phyloP scores from a whole-genome alignment of 2,797 vertebrate species.

The Liasis olivaceus region DNA sequence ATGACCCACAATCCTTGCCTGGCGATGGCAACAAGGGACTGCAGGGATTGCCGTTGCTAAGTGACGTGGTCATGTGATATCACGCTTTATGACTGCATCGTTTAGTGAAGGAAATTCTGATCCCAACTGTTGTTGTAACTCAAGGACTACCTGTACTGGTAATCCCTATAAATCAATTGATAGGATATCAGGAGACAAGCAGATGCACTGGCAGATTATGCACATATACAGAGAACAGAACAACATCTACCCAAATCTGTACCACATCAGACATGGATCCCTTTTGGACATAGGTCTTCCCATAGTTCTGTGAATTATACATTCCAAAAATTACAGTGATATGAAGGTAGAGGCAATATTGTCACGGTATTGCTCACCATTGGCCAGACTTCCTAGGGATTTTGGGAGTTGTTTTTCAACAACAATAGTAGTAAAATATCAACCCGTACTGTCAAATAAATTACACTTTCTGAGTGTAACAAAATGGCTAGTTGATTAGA shows the following conservation, averaged over 20 bases:
- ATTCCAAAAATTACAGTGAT: neutral
- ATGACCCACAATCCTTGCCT: neutral
- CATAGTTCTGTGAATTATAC: neutral
- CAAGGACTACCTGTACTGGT: neutral
- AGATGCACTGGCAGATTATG: neutral
- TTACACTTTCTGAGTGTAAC: neutral
- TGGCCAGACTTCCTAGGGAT: neutral
- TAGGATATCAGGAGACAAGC: neutral
- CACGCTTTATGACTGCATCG: neutral
- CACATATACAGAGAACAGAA: neutral
- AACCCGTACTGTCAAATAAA: neutral
- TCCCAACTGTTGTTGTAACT: neutral
- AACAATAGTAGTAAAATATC: neutral
- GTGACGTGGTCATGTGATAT: neutral
- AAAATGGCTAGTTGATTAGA: neutral
- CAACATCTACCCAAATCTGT: neutral
- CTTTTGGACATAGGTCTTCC: neutral
- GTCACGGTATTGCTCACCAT: neutral
- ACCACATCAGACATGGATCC: neutral
- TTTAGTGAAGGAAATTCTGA: neutral
- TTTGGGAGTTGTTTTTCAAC: neutral
- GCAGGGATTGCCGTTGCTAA: neutral
- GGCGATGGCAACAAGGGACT: neutral
- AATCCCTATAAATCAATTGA: neutral
- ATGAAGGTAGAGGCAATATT: neutral